Evolutionary conservation across 2,888 invertebrate genomes (phyloP).

Genomic region (Ennomos fuscantarius): DNA sequence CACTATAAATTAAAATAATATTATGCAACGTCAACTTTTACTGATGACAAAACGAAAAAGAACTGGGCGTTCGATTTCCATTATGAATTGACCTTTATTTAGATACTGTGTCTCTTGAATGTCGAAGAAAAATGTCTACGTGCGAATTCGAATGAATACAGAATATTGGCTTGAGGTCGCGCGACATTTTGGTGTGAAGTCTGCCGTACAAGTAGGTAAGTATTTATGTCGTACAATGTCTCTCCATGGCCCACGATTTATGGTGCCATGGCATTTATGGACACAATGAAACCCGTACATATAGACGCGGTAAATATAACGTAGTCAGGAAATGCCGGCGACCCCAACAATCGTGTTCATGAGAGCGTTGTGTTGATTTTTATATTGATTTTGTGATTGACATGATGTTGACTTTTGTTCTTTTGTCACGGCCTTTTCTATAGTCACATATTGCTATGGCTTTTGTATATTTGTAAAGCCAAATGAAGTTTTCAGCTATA

Average conservation of each 20-base stretch:
- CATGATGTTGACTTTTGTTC: slow-evolving; percentile 1
- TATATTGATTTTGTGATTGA: slow-evolving; percentile 27
- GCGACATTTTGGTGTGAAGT: slow-evolving; percentile 38
- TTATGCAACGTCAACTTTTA: too few species aligned
- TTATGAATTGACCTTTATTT: too few species aligned
- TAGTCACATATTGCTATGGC: too few species aligned
- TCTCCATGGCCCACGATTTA: slow-evolving; percentile 69
- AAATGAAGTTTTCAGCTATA: too few species aligned
- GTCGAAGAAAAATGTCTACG: too few species aligned
- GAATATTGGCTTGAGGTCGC: neutral
- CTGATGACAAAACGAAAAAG: too few species aligned
- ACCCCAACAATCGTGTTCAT: slow-evolving; percentile 16
- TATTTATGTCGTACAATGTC: slow-evolving; percentile 56
- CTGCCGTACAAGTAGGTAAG: slow-evolving; percentile 40
- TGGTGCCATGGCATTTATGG: slow-evolving; percentile 76
- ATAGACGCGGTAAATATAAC: slow-evolving; percentile 42
- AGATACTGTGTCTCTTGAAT: too few species aligned
- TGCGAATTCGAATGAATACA: too few species aligned
- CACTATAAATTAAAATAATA: too few species aligned
- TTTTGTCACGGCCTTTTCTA: neutral
- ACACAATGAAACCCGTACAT: slow-evolving; percentile 51
- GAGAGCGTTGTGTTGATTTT: slow-evolving; percentile 21
- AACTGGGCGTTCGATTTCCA: too few species aligned
- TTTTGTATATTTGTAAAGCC: neutral
- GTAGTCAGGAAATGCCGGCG: slow-evolving; percentile 38